Base-by-base conservation (phyloP, 1,140 invertebrate genomes). In the Acromyrmex echinatior region DNA sequence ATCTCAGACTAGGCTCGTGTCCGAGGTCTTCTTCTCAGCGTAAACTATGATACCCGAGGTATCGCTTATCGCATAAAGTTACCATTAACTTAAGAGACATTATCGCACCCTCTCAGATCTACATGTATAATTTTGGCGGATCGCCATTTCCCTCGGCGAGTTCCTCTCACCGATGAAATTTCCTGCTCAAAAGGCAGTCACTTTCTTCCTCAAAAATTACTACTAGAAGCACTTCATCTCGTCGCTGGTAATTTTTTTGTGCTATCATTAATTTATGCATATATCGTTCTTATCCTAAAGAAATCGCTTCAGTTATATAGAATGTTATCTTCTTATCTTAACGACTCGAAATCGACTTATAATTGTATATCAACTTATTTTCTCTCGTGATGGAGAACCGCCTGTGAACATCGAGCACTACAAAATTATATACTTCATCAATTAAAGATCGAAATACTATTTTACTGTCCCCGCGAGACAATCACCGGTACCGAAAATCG, bases 1-100 rank as follows among this genome's bases (percentile, higher is more conserved):
- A 91, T 93, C 92, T 91, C 91, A 90, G 94, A 94, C 93, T 94
- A 94, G 94, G 92, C 91, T 93, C 90, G 86, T 82, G 88, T 91
- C 92, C 92, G 89, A 89, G 68, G 86, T 91, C 90, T 90, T 90
- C 68, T 89, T 90, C 73, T 89, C 79, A 89, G 73, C 89, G 80
- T 86, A 70, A 88, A 91, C 70, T 90, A 88, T 80, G 82, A 85
- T 87, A 86, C 51, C 21, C 71, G 68, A 63, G 79, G 63, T 74
- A 71, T 81, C 86, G 87, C 71, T 90, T 88, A 88, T 70, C 86
- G 80, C 89, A 87, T 84, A 92, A 87, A 88, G 90, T 87, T 90
- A 92, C 14, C 86, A 87, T 92, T 81, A 87, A 86, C 87, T 62
- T 80, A 88, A 90, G 71, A 92, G 79, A 82, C 25, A 14, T 70